Conservation (phyloP, 2,888 invertebrate species). For the Heterodera filipjevi region DNA sequence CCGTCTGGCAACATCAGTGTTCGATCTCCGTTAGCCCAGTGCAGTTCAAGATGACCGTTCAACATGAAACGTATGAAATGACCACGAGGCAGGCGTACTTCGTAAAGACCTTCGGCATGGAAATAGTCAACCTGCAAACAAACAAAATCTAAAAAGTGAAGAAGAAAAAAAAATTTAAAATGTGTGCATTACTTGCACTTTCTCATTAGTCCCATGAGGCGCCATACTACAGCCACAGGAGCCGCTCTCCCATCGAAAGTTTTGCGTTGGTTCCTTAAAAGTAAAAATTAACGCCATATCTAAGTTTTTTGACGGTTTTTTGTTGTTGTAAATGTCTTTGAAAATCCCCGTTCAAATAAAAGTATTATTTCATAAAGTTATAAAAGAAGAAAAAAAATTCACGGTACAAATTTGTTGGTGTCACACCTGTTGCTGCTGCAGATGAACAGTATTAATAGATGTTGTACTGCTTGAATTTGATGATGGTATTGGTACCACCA, state of each 20-base stretch:
- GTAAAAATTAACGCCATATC: too few species aligned
- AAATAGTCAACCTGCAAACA: constrained; percentile 15
- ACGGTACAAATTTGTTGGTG: too few species aligned
- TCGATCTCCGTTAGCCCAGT: constrained; percentile 18
- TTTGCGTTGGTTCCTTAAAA: not conserved
- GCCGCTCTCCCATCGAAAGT: constrained; percentile 12
- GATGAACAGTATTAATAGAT: too few species aligned
- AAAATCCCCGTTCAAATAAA: too few species aligned
- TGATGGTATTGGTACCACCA: too few species aligned
- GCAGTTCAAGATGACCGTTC: constrained; percentile 11
- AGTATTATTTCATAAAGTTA: too few species aligned
- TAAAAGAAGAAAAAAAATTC: too few species aligned
- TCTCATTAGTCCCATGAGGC: not conserved
- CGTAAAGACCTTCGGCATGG: constrained; percentile 2
- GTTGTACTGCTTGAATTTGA: too few species aligned
- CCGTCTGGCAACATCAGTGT: constrained; percentile 7
- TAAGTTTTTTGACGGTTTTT: too few species aligned
- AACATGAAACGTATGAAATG: not conserved
- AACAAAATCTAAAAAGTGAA: not conserved
- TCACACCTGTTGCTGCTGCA: not conserved
- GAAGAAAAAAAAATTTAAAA: not conserved
- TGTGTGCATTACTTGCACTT: not conserved
- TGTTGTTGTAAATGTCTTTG: too few species aligned
- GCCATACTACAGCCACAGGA: not conserved
- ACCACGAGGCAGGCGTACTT: not conserved